phyloP scores from a whole-genome alignment of 2,113 vertebrate species.

The Rhineura floridana region DNA sequence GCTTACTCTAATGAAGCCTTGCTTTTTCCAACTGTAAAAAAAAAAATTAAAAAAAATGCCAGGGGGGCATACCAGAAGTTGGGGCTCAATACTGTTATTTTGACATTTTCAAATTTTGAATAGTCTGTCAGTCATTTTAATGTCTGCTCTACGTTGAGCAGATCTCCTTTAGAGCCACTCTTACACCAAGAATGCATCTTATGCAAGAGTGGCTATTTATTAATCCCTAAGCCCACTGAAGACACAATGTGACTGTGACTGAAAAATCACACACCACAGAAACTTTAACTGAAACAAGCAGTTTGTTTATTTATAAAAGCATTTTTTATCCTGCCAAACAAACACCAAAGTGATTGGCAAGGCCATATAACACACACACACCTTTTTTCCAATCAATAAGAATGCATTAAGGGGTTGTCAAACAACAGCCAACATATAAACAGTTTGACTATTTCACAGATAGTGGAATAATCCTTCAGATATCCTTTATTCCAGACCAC shows the following conservation, averaged over 20 bases:
- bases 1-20: not conserved
- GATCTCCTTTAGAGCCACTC: not conserved
- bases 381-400: too few species aligned
- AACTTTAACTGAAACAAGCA: not conserved
- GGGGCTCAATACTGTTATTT: not conserved
- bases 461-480: not conserved
- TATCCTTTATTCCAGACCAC: not conserved
- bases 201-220: too few species aligned
- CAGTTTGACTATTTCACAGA: too few species aligned
- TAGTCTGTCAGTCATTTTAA: not conserved
- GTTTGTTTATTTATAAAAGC: not conserved
- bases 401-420: too few species aligned
- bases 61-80: not conserved
- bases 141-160: not conserved
- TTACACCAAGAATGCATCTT: not conserved
- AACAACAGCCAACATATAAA: not conserved
- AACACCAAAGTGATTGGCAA: too few species aligned
- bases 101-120: not conserved
- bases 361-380: too few species aligned
- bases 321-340: too few species aligned
- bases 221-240: not conserved
- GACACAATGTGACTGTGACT: not conserved
- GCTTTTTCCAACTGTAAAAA: not conserved
- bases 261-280: not conserved
- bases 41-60: not conserved